Evolutionary conservation across 2,797 vertebrate species (phyloP), one percentile per base, ranked within the genome.

Genomic region (Triplophysa yarkandensis): DNA sequence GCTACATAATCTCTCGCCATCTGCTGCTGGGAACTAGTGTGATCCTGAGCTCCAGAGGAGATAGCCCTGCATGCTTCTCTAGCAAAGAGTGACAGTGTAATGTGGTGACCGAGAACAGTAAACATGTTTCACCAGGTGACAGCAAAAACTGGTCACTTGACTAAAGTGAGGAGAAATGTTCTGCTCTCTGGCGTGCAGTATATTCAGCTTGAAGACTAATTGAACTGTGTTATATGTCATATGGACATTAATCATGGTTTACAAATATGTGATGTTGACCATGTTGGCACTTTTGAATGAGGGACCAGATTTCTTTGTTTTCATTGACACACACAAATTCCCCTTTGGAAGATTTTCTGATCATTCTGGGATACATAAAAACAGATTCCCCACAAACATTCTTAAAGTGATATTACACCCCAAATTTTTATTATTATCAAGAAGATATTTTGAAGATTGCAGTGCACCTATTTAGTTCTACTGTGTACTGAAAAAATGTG

Each of bases 1-100:
- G 88, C 83, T 87, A 84, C 78, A 84, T 86, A 83, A 87, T 89
- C 88, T 88, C 83, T 84, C 87, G 86, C 88, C 89, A 88, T 87
- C 90, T 92, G 92, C 85, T 89, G 76, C 21, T 78, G 87, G 87
- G 87, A 88, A 69, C 63, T 62, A 55, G 25, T 16, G 27, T 54
- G 25, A 62, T 73, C 63, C 76, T 65, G 63, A 72, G 60, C 71
- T 82, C 63, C 44, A 71, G 16, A 67, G 78, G 76, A 77, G 46
- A 74, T 54, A 61, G 63, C 30, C 28, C 19, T 78, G 80, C 79
- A 76, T 87, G 81, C 71, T 85, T 83, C 85, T 79, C 79, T 78
- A 65, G 32, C 55, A 65, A 78, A 50, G 74, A 69, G 68, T 80
- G 72, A 77, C 52, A 66, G 84, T 81, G 82, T 60, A 61, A 44